phyloP scores from a whole-genome alignment of 2,797 vertebrate species.

The Emys orbicularis region DNA sequence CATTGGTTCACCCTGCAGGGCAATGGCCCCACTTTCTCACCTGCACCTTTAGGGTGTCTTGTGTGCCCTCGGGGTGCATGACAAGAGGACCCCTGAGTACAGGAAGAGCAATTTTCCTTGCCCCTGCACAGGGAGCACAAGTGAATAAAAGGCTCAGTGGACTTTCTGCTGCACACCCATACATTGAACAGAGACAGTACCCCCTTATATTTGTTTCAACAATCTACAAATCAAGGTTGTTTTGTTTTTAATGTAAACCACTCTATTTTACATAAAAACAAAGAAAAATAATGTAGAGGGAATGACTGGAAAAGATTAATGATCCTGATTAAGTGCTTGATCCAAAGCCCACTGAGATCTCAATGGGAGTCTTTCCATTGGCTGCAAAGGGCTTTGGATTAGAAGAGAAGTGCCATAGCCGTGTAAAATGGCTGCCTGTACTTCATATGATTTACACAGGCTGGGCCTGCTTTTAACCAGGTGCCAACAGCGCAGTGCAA shows the following conservation, averaged over 20 bases:
- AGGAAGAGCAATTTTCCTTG: background rate
- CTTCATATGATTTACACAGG: accelerated
- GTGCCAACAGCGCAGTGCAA: background rate
- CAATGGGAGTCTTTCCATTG: background rate
- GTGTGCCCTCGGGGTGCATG: background rate
- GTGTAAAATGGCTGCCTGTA: background rate
- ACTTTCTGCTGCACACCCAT: accelerated
- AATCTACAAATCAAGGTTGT: background rate
- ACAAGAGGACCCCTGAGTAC: background rate
- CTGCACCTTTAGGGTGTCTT: background rate
- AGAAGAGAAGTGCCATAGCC: background rate
- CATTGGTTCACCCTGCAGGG: background rate
- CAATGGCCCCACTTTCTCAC: background rate
- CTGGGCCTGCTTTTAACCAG: background rate
- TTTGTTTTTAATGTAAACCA: background rate
- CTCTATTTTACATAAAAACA: background rate
- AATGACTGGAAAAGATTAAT: background rate
- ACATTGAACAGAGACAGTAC: background rate
- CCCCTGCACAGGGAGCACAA: background rate
- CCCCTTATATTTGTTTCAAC: background rate
- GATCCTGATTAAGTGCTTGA: background rate
- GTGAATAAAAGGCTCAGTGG: background rate
- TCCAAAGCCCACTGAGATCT: background rate
- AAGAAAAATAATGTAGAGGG: background rate
- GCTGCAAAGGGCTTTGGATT: background rate